These are phyloP conservation scores for Saccopteryx bilineata DNA, from an alignment of 2,113 vertebrate species.

Conservation along the genomic window DNA sequence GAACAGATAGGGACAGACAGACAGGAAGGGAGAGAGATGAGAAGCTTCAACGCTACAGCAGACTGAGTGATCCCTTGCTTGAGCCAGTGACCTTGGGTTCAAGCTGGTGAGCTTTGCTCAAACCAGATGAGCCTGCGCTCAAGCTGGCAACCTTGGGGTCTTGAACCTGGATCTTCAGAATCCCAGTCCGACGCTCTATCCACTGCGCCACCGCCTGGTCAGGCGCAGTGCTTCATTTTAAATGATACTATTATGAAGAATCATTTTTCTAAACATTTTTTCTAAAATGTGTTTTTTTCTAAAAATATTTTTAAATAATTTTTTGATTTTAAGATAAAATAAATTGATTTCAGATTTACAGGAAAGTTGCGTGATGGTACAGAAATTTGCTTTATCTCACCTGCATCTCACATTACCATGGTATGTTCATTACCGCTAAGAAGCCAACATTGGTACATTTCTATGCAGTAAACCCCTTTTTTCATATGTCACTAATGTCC, in stretches of 20 bases:
- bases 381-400: background rate
- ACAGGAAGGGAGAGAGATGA: too few species aligned
- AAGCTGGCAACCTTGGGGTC: too few species aligned
- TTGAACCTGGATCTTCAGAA: too few species aligned
- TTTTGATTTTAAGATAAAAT: conserved; percentile 7
- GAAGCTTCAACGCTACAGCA: too few species aligned
- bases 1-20: too few species aligned
- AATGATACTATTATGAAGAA: background rate
- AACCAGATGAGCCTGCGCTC: too few species aligned
- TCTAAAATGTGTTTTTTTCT: background rate
- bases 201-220: too few species aligned
- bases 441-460: background rate
- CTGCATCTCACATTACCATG: background rate
- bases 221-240: background rate
- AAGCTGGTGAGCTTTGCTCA: too few species aligned
- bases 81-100: too few species aligned
- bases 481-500: background rate
- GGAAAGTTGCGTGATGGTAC: background rate
- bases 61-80: too few species aligned
- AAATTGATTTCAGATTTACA: conserved; percentile 9
- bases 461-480: background rate
- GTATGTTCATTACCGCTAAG: background rate
- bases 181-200: too few species aligned
- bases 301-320: background rate
- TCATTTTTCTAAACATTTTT: background rate